Evolutionary conservation across 2,797 vertebrate species (phyloP), one percentile per base, ranked within the genome.

Genomic region (Sebastes taczanowskii): DNA sequence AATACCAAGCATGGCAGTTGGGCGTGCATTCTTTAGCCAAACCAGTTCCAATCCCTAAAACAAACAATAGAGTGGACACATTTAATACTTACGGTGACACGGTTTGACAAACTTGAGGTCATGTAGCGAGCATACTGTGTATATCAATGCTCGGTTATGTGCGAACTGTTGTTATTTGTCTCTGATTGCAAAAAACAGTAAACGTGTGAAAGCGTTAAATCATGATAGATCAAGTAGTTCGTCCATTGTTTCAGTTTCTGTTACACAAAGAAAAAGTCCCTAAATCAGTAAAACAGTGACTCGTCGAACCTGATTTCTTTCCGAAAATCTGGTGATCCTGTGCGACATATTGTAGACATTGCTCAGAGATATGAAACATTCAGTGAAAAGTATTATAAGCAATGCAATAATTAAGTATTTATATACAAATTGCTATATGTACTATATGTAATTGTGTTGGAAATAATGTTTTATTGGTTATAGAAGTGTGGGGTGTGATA

Each of bases 51-150:
- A 2, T 25, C 1, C 3, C 1, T 0, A 0, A 7, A 23, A 25
- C 1, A 25, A 6, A 52, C 18, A 25, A 0, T 4, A 7, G 9
- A 59, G 5, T 30, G 38, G 34, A 6, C 2, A n/a, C 2, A 38
- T 20, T 38, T 6, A 1, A 2, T 27, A 4, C 0, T 34, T 25
- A 3, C 0, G 3, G 1, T 29, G 14, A 13, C 0, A 27, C 11
- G 0, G 4, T 6, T 27, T 18, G 8, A 4, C 4, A 22, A 0
- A 32, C 9, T 20, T 4, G 0, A 6, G 53, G 6, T 20, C 7
- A 55, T 53, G 9, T 22, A 5, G 11, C 2, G 23, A 8, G 2
- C 11, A 1, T 20, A 6, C 11, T 7, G 25, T 29, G 30, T 22
- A 3, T 18, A 9, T 30, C 3, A 9, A 1, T 29, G 13, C 1